Percentiles rank a stretch among this genome's conserved stretches.
Conservation (phyloP, 2,888 invertebrate species). For the Tiliacea aurago region DNA sequence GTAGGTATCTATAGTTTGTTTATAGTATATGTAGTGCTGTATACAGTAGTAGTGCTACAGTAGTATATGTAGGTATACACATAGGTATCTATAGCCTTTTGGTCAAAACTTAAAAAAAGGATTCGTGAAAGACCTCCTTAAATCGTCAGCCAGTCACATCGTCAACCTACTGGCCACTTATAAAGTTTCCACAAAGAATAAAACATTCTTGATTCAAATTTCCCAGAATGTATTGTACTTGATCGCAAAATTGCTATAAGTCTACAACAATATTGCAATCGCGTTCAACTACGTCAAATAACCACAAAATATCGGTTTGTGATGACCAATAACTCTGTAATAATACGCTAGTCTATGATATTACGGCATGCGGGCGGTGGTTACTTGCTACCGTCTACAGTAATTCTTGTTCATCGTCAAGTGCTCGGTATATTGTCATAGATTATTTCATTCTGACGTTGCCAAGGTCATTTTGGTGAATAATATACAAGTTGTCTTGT, state of each 20-base stretch:
- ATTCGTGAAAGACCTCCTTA: neutral
- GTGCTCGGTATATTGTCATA: slow-evolving; percentile 47
- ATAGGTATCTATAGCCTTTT: too few species aligned
- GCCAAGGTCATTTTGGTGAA: slow-evolving; percentile 56
- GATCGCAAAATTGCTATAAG: slow-evolving; percentile 67
- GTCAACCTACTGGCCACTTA: slow-evolving; percentile 25
- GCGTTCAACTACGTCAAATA: slow-evolving; percentile 71
- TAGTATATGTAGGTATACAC: too few species aligned
- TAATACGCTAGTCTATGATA: slow-evolving; percentile 64
- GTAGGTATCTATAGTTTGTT: too few species aligned
- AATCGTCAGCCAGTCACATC: slow-evolving; percentile 10
- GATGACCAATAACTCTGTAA: slow-evolving; percentile 74
- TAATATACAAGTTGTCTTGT: slow-evolving; percentile 39
- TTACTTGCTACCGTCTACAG: slow-evolving; percentile 67
- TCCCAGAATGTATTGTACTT: slow-evolving; percentile 44
- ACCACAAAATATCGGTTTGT: slow-evolving; percentile 78
- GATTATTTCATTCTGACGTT: slow-evolving; percentile 50
- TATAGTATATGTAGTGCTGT: too few species aligned
- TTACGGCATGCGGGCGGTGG: slow-evolving; percentile 64
- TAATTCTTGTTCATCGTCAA: slow-evolving; percentile 64
- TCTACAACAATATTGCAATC: slow-evolving; percentile 67
- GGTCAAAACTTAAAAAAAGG: neutral
- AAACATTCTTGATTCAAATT: slow-evolving; percentile 50
- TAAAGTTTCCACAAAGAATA: slow-evolving; percentile 26
- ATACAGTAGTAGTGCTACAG: too few species aligned